phyloP scores from a whole-genome alignment of 2,113 vertebrate genomes.

The Sander vitreus region DNA sequence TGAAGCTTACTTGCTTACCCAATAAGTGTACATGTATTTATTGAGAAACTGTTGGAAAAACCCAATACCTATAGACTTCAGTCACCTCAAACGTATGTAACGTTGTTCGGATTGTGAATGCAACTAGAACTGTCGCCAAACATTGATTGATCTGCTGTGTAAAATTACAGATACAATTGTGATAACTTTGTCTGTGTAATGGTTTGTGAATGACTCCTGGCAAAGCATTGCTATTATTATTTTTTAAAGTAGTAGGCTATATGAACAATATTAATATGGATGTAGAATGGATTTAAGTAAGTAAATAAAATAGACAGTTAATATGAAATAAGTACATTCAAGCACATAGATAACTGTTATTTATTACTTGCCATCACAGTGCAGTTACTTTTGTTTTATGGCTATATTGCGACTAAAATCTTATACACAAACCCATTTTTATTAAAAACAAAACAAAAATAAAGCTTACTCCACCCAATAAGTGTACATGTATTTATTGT shows the following conservation, averaged over 20 bases:
- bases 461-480: neutral
- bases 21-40: neutral
- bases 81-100: neutral
- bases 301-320: neutral
- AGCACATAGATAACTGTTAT: too few species aligned
- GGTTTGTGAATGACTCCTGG: too few species aligned
- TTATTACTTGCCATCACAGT: too few species aligned
- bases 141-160: neutral
- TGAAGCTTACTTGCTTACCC: neutral
- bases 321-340: neutral
- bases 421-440: neutral
- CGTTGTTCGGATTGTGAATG: neutral
- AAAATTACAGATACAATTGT: too few species aligned
- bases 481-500: neutral
- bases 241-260: too few species aligned
- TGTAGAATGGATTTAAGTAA: slow-evolving; percentile 1
- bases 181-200: neutral
- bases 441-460: neutral
- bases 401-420: too few species aligned
- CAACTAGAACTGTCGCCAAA: neutral
- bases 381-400: too few species aligned
- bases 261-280: neutral
- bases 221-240: neutral
- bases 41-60: neutral
- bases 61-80: neutral